A percentile compares a stretch with the other conserved stretches of the same genome.
phyloP scores from a whole-genome alignment of 2,888 invertebrate species.

The Polymixis flavicincta region DNA sequence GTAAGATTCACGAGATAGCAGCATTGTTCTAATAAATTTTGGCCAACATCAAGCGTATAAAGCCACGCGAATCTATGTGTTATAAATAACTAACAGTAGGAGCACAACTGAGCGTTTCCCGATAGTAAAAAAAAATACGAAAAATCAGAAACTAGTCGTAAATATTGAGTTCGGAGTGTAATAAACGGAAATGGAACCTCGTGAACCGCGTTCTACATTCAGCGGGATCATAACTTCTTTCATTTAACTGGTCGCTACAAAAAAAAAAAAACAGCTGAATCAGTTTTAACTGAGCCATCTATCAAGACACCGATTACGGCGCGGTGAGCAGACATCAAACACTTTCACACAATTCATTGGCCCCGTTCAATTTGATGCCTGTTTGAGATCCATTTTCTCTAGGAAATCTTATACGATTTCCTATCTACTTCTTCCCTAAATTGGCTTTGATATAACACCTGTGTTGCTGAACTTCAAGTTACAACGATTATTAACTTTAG shows the following conservation, averaged over 20 bases:
- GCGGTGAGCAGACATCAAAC: slow-evolving; percentile 53
- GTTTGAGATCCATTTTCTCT: slow-evolving; percentile 54
- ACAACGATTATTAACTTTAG: slow-evolving; percentile 36
- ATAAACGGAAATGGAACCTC: slow-evolving; percentile 39
- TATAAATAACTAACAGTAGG: slow-evolving; percentile 16
- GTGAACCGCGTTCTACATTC: slow-evolving; percentile 28
- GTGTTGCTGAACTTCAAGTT: slow-evolving; percentile 25
- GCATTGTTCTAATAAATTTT: slow-evolving; percentile 21
- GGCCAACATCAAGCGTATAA: not conserved
- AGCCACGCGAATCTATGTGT: slow-evolving; percentile 2
- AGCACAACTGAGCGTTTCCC: slow-evolving; percentile 16
- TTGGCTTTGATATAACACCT: slow-evolving; percentile 36
- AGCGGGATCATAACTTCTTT: slow-evolving; percentile 61
- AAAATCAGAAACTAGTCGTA: slow-evolving; percentile 23
- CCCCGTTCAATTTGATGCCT: slow-evolving; percentile 42
- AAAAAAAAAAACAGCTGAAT: slow-evolving; percentile 69
- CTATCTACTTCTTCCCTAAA: slow-evolving; percentile 15
- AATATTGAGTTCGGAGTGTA: slow-evolving; percentile 25
- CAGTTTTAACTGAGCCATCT: slow-evolving; percentile 70
- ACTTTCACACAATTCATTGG: slow-evolving; percentile 57
- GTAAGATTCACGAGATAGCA: slow-evolving; percentile 15
- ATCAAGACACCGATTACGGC: slow-evolving; percentile 70
- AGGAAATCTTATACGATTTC: slow-evolving; percentile 55
- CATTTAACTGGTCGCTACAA: slow-evolving; percentile 58
- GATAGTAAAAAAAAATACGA: slow-evolving; percentile 31